Base-by-base conservation (phyloP, 2,113 vertebrate genomes). In the Apteryx mantelli region DNA sequence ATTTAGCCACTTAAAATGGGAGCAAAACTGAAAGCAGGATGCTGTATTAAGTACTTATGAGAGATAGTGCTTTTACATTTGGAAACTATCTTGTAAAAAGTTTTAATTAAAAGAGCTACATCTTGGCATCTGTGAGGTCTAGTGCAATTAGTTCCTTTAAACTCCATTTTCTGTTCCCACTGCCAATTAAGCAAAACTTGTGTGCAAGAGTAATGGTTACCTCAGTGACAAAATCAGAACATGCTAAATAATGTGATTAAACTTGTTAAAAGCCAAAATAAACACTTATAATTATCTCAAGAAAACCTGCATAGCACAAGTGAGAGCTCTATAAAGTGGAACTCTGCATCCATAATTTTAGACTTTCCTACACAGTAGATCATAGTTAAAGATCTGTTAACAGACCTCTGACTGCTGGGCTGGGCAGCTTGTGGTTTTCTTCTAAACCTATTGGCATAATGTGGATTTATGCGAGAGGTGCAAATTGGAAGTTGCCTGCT, bases 211-310 rank as follows among this genome's bases (percentile, higher is more conserved):
- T 89, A 97, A 95, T 91, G 93, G 68, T 95, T 97, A 96, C 97
- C 93, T 94, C 93, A 94, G 95, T 93, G 96, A 95, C 97, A 97
- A 97, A 98, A 98, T 84, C 91, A 96, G 93, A 98, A 97, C 98
- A 98, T 60, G 97, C 78, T 98, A 98, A 98, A 98, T 98, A 98
- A 98, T 97, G 97, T 98, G 98, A 98, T 98, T 98, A 98, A 98
- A 98, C 96, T 97, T 98, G 98, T 98, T 98, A 98, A 98, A 98
- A 98, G 98, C 97, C 96, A 98, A 98, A 98, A 98, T 98, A 98
- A 98, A 98, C 98, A 98, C 98, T 98, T 98, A 97, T 97, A 98
- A 98, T 98, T 98, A 98, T 98, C 98, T 98, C 96, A 97, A 94
- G 97, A 96, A 97, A 97, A 96, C 97, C 48, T 64, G 61, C 82